Conservation (phyloP, 2,888 invertebrate genomes). For the Tricholauxania praeusta region DNA sequence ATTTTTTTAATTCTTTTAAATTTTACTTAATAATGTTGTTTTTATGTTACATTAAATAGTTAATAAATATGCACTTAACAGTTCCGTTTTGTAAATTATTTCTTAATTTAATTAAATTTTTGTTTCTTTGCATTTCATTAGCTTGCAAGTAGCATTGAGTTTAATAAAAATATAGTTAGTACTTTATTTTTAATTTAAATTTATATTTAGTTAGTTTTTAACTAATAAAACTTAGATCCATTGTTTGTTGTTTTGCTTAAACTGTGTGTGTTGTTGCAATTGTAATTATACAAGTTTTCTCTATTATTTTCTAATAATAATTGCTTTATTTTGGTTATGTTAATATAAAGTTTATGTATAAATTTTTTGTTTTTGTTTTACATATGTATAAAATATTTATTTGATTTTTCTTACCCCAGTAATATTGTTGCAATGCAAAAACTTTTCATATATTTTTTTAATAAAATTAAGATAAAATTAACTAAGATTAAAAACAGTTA, state of each 20-base stretch:
- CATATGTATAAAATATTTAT: conserved; percentile 11
- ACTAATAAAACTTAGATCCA: conserved; percentile 16
- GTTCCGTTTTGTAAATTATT: conserved; percentile 21
- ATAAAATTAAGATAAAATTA: conserved; percentile 9
- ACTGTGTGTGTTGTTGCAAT: too few relatives aligned
- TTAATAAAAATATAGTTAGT: conserved; percentile 1
- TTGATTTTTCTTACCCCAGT: neutral
- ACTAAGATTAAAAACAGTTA: conserved; percentile 6
- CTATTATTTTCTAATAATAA: conserved; percentile 6
- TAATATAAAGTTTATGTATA: neutral
- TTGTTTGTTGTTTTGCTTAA: conserved; percentile 10
- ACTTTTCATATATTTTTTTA: neutral
- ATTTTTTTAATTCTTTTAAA: conserved; percentile 17
- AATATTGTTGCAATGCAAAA: conserved; percentile 6
- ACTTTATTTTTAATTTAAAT: conserved; percentile 5
- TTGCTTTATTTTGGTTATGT: conserved; percentile 8
- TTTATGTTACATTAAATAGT: conserved; percentile 20
- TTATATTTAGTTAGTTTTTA: neutral
- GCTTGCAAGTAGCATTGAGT: neutral
- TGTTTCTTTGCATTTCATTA: conserved; percentile 8
- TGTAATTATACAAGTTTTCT: too few relatives aligned
- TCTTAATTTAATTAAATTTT: conserved; percentile 2
- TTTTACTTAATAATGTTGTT: conserved; percentile 26
- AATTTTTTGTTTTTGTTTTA: neutral
- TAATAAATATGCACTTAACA: conserved; percentile 26